Evolutionary conservation across 2,113 vertebrate species (phyloP).

Genomic region (Centropristis striata): DNA sequence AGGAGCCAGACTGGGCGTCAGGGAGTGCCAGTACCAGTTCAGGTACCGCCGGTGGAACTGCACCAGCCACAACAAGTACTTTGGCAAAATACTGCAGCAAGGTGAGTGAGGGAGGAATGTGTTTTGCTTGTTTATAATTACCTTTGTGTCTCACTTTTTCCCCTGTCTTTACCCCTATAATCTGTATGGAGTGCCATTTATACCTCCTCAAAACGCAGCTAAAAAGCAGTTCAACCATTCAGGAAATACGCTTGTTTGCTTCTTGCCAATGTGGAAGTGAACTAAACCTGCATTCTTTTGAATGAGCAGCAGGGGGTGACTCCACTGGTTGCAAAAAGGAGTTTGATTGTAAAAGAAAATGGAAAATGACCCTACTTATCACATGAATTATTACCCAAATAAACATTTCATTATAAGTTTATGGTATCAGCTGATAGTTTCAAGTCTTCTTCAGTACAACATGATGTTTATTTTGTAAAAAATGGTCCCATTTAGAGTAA

Average conservation of each 20-base stretch:
- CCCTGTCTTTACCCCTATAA: not conserved
- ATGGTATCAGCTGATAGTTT: too few relatives aligned
- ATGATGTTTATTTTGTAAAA: too few relatives aligned
- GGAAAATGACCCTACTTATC: too few relatives aligned
- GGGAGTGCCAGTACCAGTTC: conserved; percentile 98
- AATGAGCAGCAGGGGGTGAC: too few relatives aligned
- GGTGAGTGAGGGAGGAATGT: conserved; percentile 85
- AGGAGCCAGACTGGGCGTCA: conserved; percentile 93
- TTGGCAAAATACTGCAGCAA: conserved; percentile 97
- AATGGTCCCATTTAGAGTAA: too few relatives aligned
- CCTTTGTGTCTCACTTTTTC: not conserved
- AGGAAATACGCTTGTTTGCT: not conserved
- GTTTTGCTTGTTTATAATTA: not conserved
- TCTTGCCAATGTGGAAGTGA: not conserved
- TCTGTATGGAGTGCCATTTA: not conserved
- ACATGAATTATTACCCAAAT: too few relatives aligned
- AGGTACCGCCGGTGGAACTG: conserved; percentile 98
- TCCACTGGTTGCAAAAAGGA: too few relatives aligned
- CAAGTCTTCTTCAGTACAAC: too few relatives aligned
- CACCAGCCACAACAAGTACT: conserved; percentile 98
- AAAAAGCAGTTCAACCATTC: not conserved
- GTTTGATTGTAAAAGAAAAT: too few relatives aligned
- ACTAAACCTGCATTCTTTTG: too few relatives aligned
- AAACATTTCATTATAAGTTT: too few relatives aligned
- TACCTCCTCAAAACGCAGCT: not conserved